A percentile compares a stretch with the other conserved stretches of the same genome.
These are phyloP conservation scores for Drosophila teissieri DNA, from an alignment of 1,140 invertebrate genomes.

Conservation along the genomic window DNA sequence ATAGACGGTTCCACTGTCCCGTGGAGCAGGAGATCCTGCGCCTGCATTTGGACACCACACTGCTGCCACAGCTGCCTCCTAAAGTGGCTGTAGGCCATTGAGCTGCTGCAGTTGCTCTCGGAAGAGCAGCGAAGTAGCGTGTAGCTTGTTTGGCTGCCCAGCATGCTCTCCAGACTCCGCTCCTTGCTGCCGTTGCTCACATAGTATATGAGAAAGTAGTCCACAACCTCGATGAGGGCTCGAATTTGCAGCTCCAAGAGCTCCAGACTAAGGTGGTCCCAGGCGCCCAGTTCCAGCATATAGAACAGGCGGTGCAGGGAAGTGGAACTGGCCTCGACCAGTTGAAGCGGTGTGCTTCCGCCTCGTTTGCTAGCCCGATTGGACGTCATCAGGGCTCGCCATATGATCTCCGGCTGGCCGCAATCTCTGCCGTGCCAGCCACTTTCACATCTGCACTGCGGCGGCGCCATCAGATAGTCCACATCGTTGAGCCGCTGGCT, in stretches of 20 bases:
- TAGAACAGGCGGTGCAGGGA: conserved; percentile 86
- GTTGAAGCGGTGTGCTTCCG: conserved; percentile 44
- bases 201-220: conserved; percentile 87
- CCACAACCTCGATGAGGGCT: conserved; percentile 87
- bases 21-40: conserved; percentile 88
- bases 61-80: conserved; percentile 51
- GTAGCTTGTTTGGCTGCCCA: conserved; percentile 43
- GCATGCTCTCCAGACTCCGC: conserved; percentile 35
- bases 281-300: conserved; percentile 85
- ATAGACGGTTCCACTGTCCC: conserved; percentile 87
- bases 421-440: conserved; percentile 89
- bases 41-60: conserved; percentile 78
- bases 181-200: conserved; percentile 44
- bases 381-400: conserved; percentile 87
- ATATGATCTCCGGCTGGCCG: conserved; percentile 88
- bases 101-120: conserved; percentile 46
- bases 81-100: conserved; percentile 50
- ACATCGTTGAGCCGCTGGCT: conserved; percentile 27
- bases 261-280: conserved; percentile 85
- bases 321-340: conserved; percentile 79
- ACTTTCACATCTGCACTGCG: conserved; percentile 86
- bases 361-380: conserved; percentile 43
- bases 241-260: conserved; percentile 87
- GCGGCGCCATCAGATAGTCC: conserved; percentile 51
- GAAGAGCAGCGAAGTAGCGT: conserved; percentile 53